A percentile compares a stretch with the other conserved stretches of the same genome.
Evolutionary conservation across 2,113 vertebrate species (phyloP).

Genomic region (Cyprinus carpio): DNA sequence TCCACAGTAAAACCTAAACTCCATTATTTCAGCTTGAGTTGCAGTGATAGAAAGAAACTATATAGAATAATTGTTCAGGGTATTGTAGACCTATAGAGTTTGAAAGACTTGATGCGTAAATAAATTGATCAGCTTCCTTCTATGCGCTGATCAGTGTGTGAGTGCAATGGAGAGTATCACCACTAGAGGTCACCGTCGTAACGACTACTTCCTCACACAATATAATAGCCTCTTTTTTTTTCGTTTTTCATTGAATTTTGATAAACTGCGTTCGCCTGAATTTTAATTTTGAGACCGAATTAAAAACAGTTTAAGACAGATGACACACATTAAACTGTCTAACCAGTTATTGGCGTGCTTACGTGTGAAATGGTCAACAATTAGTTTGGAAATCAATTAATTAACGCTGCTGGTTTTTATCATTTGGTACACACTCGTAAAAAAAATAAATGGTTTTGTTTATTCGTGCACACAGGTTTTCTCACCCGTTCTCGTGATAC

Average conservation of each 20-base stretch:
- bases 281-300: background rate
- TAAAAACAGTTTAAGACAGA: background rate
- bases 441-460: background rate
- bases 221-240: background rate
- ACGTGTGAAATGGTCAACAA: background rate
- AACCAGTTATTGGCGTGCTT: background rate
- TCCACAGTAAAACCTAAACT: background rate
- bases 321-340: background rate
- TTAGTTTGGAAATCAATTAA: background rate
- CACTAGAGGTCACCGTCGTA: constrained; percentile 43
- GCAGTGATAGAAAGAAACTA: background rate
- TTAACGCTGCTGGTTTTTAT: background rate
- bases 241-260: background rate
- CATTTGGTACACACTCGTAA: background rate
- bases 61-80: background rate
- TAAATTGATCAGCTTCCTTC: background rate
- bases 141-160: background rate
- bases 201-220: background rate
- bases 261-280: background rate
- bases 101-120: background rate
- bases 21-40: background rate
- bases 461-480: background rate
- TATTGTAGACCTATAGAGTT: background rate
- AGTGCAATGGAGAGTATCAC: background rate
- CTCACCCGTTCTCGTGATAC: background rate